These are phyloP conservation scores for Himalopsyche anomala DNA, from an alignment of 2,888 invertebrate species.

Conservation along the genomic window DNA sequence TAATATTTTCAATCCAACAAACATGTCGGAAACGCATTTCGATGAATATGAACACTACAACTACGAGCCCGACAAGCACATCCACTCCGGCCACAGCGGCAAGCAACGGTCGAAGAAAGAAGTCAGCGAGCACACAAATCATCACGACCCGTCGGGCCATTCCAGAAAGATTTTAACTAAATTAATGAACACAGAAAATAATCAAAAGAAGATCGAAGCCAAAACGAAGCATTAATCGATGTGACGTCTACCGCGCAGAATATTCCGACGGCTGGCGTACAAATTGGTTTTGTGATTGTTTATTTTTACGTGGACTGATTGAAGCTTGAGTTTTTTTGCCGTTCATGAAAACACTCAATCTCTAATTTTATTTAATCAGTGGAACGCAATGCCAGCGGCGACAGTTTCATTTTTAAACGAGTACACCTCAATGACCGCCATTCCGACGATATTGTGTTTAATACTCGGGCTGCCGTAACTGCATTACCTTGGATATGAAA, in stretches of 20 bases:
- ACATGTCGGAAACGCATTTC: conserved; percentile 89
- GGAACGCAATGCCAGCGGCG: conserved; percentile 51
- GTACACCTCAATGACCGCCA: background rate
- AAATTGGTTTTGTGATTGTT: conserved; percentile 52
- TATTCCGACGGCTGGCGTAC: conserved; percentile 26
- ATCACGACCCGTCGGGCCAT: conserved; percentile 94
- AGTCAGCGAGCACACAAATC: conserved; percentile 91
- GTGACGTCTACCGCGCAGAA: conserved; percentile 33
- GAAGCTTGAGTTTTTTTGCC: conserved; percentile 1
- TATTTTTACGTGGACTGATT: conserved; percentile 21
- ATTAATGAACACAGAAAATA: conserved; percentile 88
- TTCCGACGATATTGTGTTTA: background rate
- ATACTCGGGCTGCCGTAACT: conserved; percentile 39
- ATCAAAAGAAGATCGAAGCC: conserved; percentile 78
- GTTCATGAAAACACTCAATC: background rate
- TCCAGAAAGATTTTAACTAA: conserved; percentile 93
- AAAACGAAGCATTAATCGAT: conserved; percentile 68
- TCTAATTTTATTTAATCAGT: conserved; percentile 54
- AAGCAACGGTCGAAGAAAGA: conserved; percentile 94
- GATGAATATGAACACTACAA: conserved; percentile 97
- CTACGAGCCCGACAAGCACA: conserved; percentile 93
- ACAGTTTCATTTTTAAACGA: conserved; percentile 41
- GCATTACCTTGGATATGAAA: conserved; percentile 37
- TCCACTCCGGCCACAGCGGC: conserved; percentile 91
- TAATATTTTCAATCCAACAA: conserved; percentile 49